phyloP scores from a whole-genome alignment of 2,797 vertebrate genomes.

The Eulemur coronatus region DNA sequence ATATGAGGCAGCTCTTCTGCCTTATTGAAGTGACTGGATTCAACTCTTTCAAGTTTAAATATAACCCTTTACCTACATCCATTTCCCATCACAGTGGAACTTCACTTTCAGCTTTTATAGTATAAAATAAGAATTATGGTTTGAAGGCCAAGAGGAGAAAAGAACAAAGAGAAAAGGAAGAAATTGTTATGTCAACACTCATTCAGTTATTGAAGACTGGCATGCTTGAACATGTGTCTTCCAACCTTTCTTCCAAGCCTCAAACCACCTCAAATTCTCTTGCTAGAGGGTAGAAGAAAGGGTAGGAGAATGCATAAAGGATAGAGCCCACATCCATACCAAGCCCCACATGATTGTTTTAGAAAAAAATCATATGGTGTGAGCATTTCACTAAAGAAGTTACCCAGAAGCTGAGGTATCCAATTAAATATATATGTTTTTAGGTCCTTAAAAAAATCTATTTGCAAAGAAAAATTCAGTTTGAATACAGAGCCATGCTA shows the following conservation, averaged over 20 bases:
- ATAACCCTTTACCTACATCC: background rate
- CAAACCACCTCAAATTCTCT: slow-evolving; percentile 59
- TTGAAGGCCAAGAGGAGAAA: slow-evolving; percentile 37
- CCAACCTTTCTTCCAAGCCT: slow-evolving; percentile 49
- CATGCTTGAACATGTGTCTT: background rate
- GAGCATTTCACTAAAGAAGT: background rate
- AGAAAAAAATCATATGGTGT: slow-evolving; percentile 5
- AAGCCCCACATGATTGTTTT: slow-evolving; percentile 2
- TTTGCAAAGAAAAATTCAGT: background rate
- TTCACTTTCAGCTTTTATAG: slow-evolving; percentile 28
- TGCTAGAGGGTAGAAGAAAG: background rate
- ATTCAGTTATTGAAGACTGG: slow-evolving; percentile 18
- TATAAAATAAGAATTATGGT: slow-evolving; percentile 48
- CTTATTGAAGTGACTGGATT: background rate
- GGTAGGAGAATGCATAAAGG: background rate
- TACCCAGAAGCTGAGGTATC: background rate
- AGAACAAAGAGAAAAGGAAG: slow-evolving; percentile 39
- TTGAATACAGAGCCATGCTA: background rate
- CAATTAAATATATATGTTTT: background rate
- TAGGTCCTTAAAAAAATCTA: background rate
- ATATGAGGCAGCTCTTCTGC: background rate
- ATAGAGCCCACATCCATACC: background rate
- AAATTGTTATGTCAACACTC: slow-evolving; percentile 16
- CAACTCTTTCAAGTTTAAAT: background rate
- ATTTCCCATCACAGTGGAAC: background rate